Conservation (phyloP, 1,140 invertebrate genomes). For the Pseudomyrmex sp. region DNA sequence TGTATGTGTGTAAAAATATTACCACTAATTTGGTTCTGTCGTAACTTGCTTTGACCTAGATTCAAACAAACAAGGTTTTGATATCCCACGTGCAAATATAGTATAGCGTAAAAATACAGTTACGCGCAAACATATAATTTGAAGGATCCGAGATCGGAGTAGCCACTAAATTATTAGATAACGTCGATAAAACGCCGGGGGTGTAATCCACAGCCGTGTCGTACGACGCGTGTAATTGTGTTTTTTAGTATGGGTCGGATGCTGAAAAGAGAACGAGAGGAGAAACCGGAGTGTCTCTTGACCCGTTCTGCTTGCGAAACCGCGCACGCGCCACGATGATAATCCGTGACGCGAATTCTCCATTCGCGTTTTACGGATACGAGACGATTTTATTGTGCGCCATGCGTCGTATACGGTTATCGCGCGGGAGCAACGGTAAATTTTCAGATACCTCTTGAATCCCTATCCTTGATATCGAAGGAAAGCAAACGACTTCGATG, state of each 20-base stretch:
- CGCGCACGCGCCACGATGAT: slow-evolving; percentile 14
- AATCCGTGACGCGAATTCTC: slow-evolving; percentile 43
- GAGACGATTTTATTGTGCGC: slow-evolving; percentile 32
- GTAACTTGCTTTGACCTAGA: not conserved
- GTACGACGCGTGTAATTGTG: not conserved
- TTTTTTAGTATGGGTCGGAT: slow-evolving; percentile 23
- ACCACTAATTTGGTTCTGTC: not conserved
- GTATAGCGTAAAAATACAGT: too few relatives aligned
- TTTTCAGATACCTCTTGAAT: slow-evolving; percentile 35
- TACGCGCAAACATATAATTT: too few relatives aligned
- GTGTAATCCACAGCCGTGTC: not conserved
- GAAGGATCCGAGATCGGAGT: too few relatives aligned
- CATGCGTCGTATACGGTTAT: slow-evolving; percentile 36
- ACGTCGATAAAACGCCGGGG: not conserved
- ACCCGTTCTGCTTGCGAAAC: not conserved
- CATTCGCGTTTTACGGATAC: slow-evolving; percentile 24
- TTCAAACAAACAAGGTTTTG: too few relatives aligned
- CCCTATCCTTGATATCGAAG: slow-evolving; percentile 18
- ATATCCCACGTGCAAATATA: too few relatives aligned
- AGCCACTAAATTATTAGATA: too few relatives aligned
- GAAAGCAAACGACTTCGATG: slow-evolving; percentile 6
- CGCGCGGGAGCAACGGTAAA: slow-evolving; percentile 28
- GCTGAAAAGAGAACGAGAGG: not conserved
- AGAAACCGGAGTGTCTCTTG: not conserved
- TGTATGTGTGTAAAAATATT: not conserved